A percentile compares a stretch with the other conserved stretches of the same genome.
These are phyloP conservation scores for Rhinoptilus africanus DNA, from an alignment of 2,113 vertebrate genomes.

Conservation along the genomic window DNA sequence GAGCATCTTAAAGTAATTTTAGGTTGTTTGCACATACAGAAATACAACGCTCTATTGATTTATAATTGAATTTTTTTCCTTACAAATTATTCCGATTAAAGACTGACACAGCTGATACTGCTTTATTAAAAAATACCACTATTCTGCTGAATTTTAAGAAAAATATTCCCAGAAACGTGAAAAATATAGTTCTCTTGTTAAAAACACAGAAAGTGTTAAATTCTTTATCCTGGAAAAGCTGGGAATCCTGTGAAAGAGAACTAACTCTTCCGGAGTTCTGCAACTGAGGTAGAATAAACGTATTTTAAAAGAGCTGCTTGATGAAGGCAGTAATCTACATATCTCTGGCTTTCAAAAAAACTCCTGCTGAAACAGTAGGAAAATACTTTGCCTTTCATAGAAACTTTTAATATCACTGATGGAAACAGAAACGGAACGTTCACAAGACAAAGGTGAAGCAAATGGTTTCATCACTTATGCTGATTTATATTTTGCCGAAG, in stretches of 20 bases:
- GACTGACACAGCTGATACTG: background rate
- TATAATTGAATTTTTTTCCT: constrained; percentile 10
- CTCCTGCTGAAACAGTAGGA: background rate
- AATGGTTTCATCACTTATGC: background rate
- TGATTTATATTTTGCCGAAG: background rate
- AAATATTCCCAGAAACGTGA: background rate
- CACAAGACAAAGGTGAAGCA: background rate
- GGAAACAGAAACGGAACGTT: background rate
- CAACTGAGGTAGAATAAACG: background rate
- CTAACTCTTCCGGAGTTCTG: background rate
- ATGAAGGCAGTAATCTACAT: background rate
- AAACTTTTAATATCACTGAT: background rate
- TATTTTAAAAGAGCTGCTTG: background rate
- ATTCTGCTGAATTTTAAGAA: background rate
- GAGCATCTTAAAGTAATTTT: constrained; percentile 31
- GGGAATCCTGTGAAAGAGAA: background rate
- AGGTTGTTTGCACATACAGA: constrained; percentile 25
- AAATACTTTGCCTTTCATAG: background rate
- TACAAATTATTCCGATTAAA: background rate
- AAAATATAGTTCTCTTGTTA: background rate
- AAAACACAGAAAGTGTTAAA: background rate
- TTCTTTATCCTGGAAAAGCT: background rate
- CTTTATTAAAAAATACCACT: background rate
- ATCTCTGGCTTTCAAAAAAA: background rate
- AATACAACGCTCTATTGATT: constrained; percentile 34